Conservation (phyloP, 1,140 invertebrate genomes). For the Harpegnathos saltator region DNA sequence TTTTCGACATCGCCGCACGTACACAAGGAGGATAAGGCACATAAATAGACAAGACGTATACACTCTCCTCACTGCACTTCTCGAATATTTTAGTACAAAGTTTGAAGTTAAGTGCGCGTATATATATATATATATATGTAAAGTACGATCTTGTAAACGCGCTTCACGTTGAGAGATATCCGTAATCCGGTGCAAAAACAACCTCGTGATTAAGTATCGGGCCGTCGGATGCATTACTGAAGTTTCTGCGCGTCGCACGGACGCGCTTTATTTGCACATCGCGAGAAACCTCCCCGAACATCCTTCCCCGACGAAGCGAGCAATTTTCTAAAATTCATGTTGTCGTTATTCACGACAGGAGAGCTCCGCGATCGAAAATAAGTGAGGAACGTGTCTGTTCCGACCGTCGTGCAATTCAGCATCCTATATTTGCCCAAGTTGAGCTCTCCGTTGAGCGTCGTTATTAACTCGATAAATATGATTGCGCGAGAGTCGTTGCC, state of each 20-base stretch:
- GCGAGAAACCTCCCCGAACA: not conserved
- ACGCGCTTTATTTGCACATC: constrained; percentile 7
- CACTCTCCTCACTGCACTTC: constrained; percentile 6
- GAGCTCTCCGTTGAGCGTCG: not conserved
- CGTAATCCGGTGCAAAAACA: constrained; percentile 19
- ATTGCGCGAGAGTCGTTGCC: not conserved
- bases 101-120: constrained; percentile 6
- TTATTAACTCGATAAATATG: not conserved
- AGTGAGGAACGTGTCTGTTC: not conserved
- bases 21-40: not conserved
- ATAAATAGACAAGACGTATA: constrained; percentile 8
- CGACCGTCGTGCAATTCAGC: not conserved
- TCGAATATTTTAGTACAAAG: constrained; percentile 22
- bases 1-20: constrained; percentile 13
- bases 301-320: not conserved
- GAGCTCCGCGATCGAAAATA: not conserved
- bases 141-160: not conserved
- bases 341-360: not conserved
- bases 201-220: constrained; percentile 27
- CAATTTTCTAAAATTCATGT: not conserved
- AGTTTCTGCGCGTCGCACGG: not conserved
- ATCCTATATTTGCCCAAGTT: not conserved
- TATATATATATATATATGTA: too few species aligned
- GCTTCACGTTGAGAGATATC: not conserved
- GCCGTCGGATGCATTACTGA: constrained; percentile 46